Conservation (phyloP, 2,113 vertebrate genomes). For the Typhlomys cinereus region DNA sequence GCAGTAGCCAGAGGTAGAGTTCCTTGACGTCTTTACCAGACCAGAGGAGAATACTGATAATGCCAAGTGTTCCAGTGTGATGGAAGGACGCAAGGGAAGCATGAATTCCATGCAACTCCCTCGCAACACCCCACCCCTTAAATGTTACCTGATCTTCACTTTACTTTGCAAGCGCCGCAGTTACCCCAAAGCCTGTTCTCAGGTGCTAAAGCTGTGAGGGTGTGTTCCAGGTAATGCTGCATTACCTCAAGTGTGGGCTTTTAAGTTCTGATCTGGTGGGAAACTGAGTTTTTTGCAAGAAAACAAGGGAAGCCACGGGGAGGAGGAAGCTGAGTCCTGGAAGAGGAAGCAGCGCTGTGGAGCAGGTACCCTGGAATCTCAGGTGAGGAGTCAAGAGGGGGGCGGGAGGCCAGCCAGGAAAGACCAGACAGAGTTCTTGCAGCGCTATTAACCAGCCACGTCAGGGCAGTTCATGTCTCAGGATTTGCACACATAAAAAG, state of each 20-base stretch:
- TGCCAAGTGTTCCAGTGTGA: neutral
- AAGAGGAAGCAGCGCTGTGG: too few relatives aligned
- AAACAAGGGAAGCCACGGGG: neutral
- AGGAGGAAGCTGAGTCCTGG: neutral
- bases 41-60: neutral
- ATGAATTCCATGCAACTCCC: neutral
- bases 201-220: neutral
- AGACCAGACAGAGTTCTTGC: neutral
- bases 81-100: neutral
- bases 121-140: too few relatives aligned
- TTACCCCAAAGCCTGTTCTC: neutral
- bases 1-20: neutral
- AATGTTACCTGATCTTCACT: neutral
- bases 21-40: neutral
- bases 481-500: conserved; percentile 16
- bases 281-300: conserved; percentile 15
- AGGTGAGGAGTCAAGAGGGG: neutral
- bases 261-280: neutral
- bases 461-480: neutral
- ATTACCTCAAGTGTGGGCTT: neutral
- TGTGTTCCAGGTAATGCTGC: neutral
- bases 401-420: too few relatives aligned
- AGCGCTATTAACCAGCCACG: neutral
- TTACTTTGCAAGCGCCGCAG: neutral
- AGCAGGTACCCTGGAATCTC: too few relatives aligned